Conservation (phyloP, 2,797 vertebrate species). For the Gallirallus australis region DNA sequence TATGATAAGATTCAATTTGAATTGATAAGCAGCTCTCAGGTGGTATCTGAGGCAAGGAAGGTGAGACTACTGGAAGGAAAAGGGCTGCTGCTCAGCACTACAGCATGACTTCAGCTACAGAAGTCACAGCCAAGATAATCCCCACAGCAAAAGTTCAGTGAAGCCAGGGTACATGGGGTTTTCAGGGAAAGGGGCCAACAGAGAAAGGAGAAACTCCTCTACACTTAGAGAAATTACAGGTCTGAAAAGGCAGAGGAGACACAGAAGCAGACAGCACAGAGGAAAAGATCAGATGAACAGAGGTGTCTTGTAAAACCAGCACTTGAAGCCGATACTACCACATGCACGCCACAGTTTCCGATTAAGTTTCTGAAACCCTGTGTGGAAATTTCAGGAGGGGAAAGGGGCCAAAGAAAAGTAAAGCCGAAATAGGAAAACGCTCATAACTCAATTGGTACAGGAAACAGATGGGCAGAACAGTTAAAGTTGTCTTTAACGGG, state of each 20-base stretch:
- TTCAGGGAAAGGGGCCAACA: not conserved
- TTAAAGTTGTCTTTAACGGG: constrained; percentile 5
- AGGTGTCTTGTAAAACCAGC: not conserved
- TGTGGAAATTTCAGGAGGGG: not conserved
- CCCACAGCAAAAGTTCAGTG: not conserved
- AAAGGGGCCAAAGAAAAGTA: not conserved
- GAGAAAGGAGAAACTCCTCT: not conserved
- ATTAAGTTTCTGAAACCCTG: not conserved
- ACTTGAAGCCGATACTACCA: not conserved
- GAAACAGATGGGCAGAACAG: constrained; percentile 24
- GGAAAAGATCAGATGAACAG: not conserved
- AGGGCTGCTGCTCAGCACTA: not conserved
- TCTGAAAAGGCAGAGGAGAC: not conserved
- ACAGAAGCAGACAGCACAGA: not conserved
- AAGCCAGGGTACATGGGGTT: not conserved
- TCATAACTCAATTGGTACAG: not conserved
- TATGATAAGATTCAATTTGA: not conserved
- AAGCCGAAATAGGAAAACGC: not conserved
- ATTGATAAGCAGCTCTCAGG: not conserved
- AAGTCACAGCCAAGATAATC: not conserved
- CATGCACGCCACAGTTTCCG: not conserved
- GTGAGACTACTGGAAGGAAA: not conserved
- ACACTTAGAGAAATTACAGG: not conserved
- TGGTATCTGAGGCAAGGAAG: not conserved
- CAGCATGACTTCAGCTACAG: not conserved